These are phyloP conservation scores for Falcaria lacertinaria DNA, from an alignment of 2,888 invertebrate species.

Conservation along the genomic window DNA sequence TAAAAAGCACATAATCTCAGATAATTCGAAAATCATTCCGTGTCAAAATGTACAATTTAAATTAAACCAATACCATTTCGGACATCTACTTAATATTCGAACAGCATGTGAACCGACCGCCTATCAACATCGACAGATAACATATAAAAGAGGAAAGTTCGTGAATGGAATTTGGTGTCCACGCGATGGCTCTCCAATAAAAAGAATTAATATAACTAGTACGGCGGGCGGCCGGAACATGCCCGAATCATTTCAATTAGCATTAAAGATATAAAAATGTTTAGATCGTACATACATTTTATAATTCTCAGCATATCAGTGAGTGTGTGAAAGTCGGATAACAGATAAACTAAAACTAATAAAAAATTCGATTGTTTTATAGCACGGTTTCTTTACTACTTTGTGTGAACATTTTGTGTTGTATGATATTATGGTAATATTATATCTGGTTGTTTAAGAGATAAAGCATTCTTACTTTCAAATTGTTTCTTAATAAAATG, in stretches of 20 bases:
- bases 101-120: constrained; percentile 41
- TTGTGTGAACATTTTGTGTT: neutral
- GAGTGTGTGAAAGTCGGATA: constrained; percentile 39
- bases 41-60: constrained; percentile 9
- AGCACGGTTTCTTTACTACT: neutral
- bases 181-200: constrained; percentile 52
- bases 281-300: constrained; percentile 18
- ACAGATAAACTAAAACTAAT: constrained; percentile 5
- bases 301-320: constrained; percentile 14
- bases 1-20: too few species aligned
- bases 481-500: too few species aligned
- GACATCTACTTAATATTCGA: constrained; percentile 1
- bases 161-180: constrained; percentile 58
- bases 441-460: neutral
- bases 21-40: neutral
- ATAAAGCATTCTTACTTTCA: neutral
- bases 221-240: constrained; percentile 51
- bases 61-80: neutral
- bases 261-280: constrained; percentile 61
- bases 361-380: neutral
- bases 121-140: constrained; percentile 49
- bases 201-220: constrained; percentile 60
- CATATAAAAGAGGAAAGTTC: constrained; percentile 64
- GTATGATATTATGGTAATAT: neutral
- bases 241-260: constrained; percentile 71